phyloP scores from a whole-genome alignment of 2,888 invertebrate species.

The Drosophila gaucha region DNA sequence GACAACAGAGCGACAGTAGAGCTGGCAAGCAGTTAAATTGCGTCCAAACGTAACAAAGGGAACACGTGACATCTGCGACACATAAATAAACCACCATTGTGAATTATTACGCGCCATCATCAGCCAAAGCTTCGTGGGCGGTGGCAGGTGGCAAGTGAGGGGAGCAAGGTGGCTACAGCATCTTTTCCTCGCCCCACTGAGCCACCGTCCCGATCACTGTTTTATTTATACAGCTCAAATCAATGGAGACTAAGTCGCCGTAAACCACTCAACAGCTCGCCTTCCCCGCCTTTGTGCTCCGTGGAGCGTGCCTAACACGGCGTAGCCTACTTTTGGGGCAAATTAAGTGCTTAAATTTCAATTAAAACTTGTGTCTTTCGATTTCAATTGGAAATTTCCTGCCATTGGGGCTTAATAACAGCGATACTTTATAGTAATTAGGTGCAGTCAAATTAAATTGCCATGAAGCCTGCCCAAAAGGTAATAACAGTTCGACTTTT shows the following conservation, averaged over 20 bases:
- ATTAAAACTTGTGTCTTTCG: slow-evolving; percentile 68
- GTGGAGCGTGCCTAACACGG: slow-evolving; percentile 8
- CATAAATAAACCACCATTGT: slow-evolving; percentile 71
- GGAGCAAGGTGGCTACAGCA: not conserved
- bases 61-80: slow-evolving; percentile 76
- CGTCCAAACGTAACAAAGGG: slow-evolving; percentile 69
- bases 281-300: not conserved
- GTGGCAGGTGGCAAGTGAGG: not conserved
- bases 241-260: slow-evolving; percentile 21
- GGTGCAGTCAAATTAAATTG: slow-evolving; percentile 53
- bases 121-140: slow-evolving; percentile 17
- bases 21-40: slow-evolving; percentile 55
- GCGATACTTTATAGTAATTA: slow-evolving; percentile 69
- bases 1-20: not conserved
- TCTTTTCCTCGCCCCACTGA: no score
- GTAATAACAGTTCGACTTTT: slow-evolving; percentile 8
- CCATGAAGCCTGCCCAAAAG: slow-evolving; percentile 12
- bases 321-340: slow-evolving; percentile 25
- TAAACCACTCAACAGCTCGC: slow-evolving; percentile 29
- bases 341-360: slow-evolving; percentile 81
- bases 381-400: slow-evolving; percentile 38
- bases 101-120: slow-evolving; percentile 70
- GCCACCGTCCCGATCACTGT: slow-evolving; percentile 12
- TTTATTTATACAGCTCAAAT: slow-evolving; percentile 54
- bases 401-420: slow-evolving; percentile 62